Evolutionary conservation across 2,797 vertebrate genomes (phyloP).

Genomic region (Pangasius macronema): DNA sequence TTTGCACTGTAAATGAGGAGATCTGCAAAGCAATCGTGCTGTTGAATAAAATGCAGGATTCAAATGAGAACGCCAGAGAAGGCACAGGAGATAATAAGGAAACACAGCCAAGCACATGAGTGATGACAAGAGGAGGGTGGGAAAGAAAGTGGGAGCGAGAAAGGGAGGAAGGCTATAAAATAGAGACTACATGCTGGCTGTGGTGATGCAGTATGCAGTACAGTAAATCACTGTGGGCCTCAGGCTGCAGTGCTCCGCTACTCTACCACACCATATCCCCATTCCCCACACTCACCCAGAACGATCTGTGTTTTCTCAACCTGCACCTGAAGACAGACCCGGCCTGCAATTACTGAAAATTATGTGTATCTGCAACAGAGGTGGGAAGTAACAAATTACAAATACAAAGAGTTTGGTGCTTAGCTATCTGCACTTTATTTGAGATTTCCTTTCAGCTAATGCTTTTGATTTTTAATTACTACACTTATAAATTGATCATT

Average conservation of each 20-base stretch:
- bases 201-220: constrained; percentile 34
- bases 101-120: neutral
- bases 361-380: neutral
- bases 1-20: constrained; percentile 16
- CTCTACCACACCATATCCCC: neutral
- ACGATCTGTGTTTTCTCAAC: constrained; percentile 3
- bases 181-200: constrained; percentile 1
- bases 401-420: neutral
- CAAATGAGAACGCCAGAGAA: constrained; percentile 36
- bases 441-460: neutral
- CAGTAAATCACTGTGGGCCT: constrained; percentile 43
- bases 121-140: neutral
- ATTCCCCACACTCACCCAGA: neutral
- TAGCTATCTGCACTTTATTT: neutral
- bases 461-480: neutral
- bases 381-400: neutral
- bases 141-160: constrained; percentile 6
- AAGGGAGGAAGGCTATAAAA: constrained; percentile 42
- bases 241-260: constrained; percentile 14
- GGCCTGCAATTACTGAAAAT: neutral
- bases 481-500: neutral
- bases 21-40: neutral
- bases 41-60: constrained; percentile 24
- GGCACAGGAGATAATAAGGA: constrained; percentile 36
- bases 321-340: neutral